Evolutionary conservation across 1,140 invertebrate species (phyloP).

Genomic region (Drosophila takahashii): DNA sequence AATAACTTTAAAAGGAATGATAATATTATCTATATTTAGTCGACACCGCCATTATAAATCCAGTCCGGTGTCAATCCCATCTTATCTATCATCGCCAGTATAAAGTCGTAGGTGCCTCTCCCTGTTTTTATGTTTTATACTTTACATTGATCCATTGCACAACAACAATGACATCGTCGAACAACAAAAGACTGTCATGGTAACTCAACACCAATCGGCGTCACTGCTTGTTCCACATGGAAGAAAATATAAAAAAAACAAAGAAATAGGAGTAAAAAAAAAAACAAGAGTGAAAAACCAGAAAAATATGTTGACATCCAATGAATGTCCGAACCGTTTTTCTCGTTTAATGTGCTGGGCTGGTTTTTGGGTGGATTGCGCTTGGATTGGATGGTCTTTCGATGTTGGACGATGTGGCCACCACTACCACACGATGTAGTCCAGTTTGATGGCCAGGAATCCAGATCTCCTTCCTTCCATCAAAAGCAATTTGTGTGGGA

Average conservation of each 20-base stretch:
- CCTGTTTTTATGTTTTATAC: not conserved
- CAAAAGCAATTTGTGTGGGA: slow-evolving; percentile 65
- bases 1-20: not conserved
- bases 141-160: slow-evolving; percentile 43
- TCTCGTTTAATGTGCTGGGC: slow-evolving; percentile 23
- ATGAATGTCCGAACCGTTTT: slow-evolving; percentile 64
- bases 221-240: slow-evolving; percentile 42
- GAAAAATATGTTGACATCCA: slow-evolving; percentile 77
- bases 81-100: slow-evolving; percentile 11
- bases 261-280: slow-evolving; percentile 27
- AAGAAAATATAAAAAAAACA: slow-evolving; percentile 16
- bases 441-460: slow-evolving; percentile 46
- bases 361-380: slow-evolving; percentile 27
- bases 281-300: slow-evolving; percentile 32
- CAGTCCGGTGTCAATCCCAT: slow-evolving; percentile 6
- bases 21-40: not conserved
- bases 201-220: slow-evolving; percentile 67
- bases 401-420: not conserved
- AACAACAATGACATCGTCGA: slow-evolving; percentile 19
- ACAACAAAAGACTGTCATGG: slow-evolving; percentile 65
- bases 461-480: slow-evolving; percentile 32
- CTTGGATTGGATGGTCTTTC: slow-evolving; percentile 10
- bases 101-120: not conserved
- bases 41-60: not conserved
- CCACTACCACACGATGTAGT: slow-evolving; percentile 25